Base-by-base conservation (phyloP, 2,888 invertebrate genomes). In the Erynnis tages region DNA sequence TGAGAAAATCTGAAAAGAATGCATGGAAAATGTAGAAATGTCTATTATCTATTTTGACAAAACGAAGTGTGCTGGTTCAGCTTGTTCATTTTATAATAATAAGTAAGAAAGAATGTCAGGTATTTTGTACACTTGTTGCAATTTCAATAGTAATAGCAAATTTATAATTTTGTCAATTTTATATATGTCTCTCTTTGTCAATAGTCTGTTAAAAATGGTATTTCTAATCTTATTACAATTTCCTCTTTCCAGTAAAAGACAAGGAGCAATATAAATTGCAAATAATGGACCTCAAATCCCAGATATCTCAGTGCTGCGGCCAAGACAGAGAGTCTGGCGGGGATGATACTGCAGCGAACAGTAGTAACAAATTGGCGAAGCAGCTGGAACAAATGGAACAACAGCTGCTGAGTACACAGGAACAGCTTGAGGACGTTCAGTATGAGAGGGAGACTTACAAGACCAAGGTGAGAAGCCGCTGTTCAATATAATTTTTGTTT, bases 361-460 rank as follows among this genome's bases (percentile, higher is more conserved):
- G 65, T 8, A 59, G 71, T 0, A 60, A 58, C 0, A 78, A 76
- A 52, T 65, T 87, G 4, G 54, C 71, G 19, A 82, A 78, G 16
- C 91, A 93, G 67, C 74, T 93, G 23, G 77, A 90, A 50, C 84
- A 82, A 50, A 69, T 91, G 29, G 92, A 93, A 63, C 75, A 85
- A 35, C 83, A 89, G 23, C 76, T 93, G 7, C 67, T 83, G 0
- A 80, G 85, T 46, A 79, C 91, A 1, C 90, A 91, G 57, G 76
- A 73, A 38, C 90, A 91, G 59, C 67, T 92, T 10, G 90, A 90
- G n/a, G 85, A 91, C 49, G 68, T 91, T 0, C 79, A 82, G 45
- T 81, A 82, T 48, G 91, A 92, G 32, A 88, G 91, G 45, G 91
- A 92, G 49, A 60, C 66, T 1, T 79, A 88, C 38, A 84, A 77